phyloP scores from a whole-genome alignment of 2,888 invertebrate genomes.

The Zaprionus lineosus region DNA sequence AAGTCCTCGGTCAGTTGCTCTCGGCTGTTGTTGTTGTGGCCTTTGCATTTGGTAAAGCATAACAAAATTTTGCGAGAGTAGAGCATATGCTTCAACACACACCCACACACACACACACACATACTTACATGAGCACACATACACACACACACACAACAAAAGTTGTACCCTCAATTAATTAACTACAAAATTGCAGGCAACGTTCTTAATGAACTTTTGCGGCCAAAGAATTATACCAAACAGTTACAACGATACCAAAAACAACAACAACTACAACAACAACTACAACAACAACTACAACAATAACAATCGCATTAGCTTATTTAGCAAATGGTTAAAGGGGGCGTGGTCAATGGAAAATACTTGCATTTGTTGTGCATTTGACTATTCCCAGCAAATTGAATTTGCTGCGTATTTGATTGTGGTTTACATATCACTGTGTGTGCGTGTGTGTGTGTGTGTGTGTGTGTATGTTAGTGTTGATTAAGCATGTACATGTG shows the following conservation, averaged over 20 bases:
- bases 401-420: constrained; percentile 19
- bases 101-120: constrained; percentile 5
- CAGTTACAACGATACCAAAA: constrained; percentile 16
- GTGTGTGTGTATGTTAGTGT: constrained; percentile 4
- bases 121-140: neutral
- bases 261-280: neutral
- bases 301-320: constrained; percentile 21
- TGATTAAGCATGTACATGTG: constrained; percentile 14
- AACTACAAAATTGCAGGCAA: constrained; percentile 56
- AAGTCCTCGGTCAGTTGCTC: constrained; percentile 30
- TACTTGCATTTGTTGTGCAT: constrained; percentile 30
- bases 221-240: constrained; percentile 38
- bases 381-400: constrained; percentile 46
- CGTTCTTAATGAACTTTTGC: constrained; percentile 67
- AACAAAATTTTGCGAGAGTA: constrained; percentile 53
- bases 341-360: constrained; percentile 6
- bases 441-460: neutral
- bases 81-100: constrained; percentile 1
- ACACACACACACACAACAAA: constrained; percentile 1
- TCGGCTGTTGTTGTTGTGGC: constrained; percentile 16
- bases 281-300: constrained; percentile 11
- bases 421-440: no score
- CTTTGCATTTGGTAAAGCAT: constrained; percentile 62
- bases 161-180: constrained; percentile 64
- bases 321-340: constrained; percentile 1